These are phyloP conservation scores for Eublepharis macularius DNA, from an alignment of 2,113 vertebrate genomes.

Conservation along the genomic window DNA sequence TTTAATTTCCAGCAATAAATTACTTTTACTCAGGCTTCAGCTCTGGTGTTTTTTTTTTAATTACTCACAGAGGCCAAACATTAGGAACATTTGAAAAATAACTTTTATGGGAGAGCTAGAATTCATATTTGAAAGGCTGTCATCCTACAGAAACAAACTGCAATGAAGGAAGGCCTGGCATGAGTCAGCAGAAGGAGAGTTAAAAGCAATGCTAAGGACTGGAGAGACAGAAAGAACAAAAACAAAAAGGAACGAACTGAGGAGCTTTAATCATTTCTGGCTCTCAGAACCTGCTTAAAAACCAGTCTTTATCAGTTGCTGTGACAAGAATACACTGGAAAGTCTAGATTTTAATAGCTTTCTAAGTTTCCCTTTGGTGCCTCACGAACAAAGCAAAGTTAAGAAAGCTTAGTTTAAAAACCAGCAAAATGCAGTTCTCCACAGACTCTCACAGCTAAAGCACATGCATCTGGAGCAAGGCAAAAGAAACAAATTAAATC, in stretches of 20 bases:
- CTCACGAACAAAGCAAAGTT: background rate
- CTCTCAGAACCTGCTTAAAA: background rate
- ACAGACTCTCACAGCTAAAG: background rate
- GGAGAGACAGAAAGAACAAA: background rate
- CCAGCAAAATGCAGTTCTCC: background rate
- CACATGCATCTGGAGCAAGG: accelerated
- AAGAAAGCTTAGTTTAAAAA: conserved; percentile 1
- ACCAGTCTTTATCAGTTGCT: accelerated
- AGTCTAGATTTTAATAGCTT: background rate
- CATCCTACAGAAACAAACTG: conserved; percentile 1
- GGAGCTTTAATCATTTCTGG: background rate
- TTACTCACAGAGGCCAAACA: conserved; percentile 22
- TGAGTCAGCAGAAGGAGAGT: conserved; percentile 3
- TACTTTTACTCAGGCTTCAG: conserved; percentile 1
- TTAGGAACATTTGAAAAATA: conserved; percentile 7
- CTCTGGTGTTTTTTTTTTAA: background rate
- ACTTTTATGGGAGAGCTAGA: conserved; percentile 16
- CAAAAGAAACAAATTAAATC: background rate
- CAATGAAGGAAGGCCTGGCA: accelerated
- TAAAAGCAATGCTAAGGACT: background rate
- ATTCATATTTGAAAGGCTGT: conserved; percentile 6
- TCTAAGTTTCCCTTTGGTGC: background rate
- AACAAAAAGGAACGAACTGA: background rate
- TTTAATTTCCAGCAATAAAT: conserved; percentile 52
- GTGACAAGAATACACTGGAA: background rate